Conservation (phyloP, 2,888 invertebrate species). For the Rhingia rostrata region DNA sequence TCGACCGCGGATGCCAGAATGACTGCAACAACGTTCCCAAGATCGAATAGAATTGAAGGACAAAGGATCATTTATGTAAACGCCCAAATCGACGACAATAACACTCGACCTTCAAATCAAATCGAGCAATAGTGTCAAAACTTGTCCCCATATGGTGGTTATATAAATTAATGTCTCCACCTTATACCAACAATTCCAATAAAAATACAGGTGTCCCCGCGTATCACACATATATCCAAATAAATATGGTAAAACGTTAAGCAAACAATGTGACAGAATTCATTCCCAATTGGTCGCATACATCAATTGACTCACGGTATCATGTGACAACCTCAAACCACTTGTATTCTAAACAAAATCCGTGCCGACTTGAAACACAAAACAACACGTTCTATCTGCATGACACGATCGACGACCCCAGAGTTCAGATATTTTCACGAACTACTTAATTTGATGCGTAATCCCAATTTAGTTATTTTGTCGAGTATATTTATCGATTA, state of each 20-base stretch:
- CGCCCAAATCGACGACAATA: too few relatives aligned
- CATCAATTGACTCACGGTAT: constrained; percentile 12
- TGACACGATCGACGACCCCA: constrained; percentile 23
- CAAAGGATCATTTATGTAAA: too few relatives aligned
- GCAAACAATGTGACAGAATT: constrained; percentile 16
- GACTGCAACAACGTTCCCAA: too few relatives aligned
- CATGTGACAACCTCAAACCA: constrained; percentile 35
- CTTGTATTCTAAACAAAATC: constrained; percentile 16
- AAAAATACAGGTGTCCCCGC: neutral
- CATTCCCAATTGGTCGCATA: constrained; percentile 16
- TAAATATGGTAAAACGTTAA: constrained; percentile 20
- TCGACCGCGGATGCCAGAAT: too few relatives aligned
- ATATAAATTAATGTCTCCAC: too few relatives aligned
- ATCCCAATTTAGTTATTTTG: neutral
- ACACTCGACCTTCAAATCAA: too few relatives aligned
- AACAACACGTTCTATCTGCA: constrained; percentile 4
- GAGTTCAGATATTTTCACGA: neutral
- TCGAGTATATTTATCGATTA: constrained; percentile 29
- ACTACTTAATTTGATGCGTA: constrained; percentile 40
- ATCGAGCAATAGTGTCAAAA: too few relatives aligned
- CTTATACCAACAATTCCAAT: neutral
- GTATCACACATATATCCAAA: neutral
- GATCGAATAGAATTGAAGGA: too few relatives aligned
- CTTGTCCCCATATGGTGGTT: too few relatives aligned
- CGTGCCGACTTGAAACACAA: neutral